Percentiles rank a stretch among this genome's conserved stretches.
These are phyloP conservation scores for Grammomys dolichurus DNA, from an alignment of 2,113 vertebrate species.

Conservation along the genomic window DNA sequence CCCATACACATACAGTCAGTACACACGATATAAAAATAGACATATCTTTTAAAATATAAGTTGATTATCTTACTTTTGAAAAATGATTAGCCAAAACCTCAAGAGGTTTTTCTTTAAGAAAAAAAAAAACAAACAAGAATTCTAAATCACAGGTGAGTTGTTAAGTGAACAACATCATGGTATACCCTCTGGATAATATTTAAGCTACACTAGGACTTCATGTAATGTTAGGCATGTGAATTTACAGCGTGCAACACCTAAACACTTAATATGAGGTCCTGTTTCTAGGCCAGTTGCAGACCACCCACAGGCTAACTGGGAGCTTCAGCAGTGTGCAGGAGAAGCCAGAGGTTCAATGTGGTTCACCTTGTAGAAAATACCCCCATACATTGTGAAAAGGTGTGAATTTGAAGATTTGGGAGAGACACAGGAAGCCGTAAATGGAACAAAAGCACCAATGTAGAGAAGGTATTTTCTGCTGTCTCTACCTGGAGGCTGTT, in stretches of 20 bases:
- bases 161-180: not conserved
- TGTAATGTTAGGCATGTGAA: not conserved
- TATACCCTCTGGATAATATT: conserved; percentile 27
- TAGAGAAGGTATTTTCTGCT: conserved; percentile 62
- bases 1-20: not conserved
- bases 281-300: not conserved
- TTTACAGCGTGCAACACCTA: not conserved
- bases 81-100: not conserved
- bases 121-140: not conserved
- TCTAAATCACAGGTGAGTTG: not conserved
- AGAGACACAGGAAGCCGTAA: not conserved
- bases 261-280: not conserved
- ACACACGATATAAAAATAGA: not conserved
- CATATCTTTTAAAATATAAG: not conserved
- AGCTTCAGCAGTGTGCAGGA: conserved; percentile 36
- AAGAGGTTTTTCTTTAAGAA: not conserved
- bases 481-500: conserved; percentile 96
- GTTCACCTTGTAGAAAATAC: not conserved
- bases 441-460: not conserved
- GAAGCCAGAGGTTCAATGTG: not conserved
- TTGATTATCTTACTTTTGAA: conserved; percentile 25
- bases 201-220: not conserved
- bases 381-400: not conserved
- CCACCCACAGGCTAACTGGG: conserved; percentile 24
- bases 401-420: conserved; percentile 14